Evolutionary conservation across 2,113 vertebrate species (phyloP).

Genomic region (Dicrurus megarhynchus): DNA sequence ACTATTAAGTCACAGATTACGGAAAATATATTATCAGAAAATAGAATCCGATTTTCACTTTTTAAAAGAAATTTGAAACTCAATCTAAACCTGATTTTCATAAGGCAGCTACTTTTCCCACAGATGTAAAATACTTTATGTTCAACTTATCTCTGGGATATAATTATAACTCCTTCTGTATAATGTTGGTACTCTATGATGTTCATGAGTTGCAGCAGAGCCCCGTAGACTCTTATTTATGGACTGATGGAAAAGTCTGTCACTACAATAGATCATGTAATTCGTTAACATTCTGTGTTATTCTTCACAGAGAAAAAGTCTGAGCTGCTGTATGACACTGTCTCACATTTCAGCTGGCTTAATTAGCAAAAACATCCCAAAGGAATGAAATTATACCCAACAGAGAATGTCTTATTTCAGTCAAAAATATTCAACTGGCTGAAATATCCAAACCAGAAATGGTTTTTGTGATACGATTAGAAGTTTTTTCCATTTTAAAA

Average conservation of each 20-base stretch:
- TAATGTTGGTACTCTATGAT: not conserved
- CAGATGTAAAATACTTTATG: not conserved
- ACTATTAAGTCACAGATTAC: not conserved
- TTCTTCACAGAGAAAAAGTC: not conserved
- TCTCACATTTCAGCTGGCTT: not conserved
- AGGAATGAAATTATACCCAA: not conserved
- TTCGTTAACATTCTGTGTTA: not conserved
- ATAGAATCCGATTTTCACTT: not conserved
- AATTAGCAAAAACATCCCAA: not conserved
- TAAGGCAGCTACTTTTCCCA: not conserved
- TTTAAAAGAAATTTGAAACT: not conserved
- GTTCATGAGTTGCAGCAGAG: not conserved
- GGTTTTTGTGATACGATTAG: not conserved
- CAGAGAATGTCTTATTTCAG: not conserved
- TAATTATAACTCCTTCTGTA: not conserved
- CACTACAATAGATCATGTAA: not conserved
- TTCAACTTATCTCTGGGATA: not conserved
- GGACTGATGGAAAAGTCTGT: not conserved
- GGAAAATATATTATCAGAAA: not conserved
- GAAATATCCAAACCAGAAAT: not conserved
- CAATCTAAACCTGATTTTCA: not conserved
- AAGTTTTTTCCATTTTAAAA: not conserved
- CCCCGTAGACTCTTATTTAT: not conserved
- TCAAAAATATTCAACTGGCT: not conserved
- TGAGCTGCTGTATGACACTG: not conserved